A percentile compares a stretch with the other conserved stretches of the same genome.
Conservation (phyloP, 2,113 vertebrate species). For the Galemys pyrenaicus region DNA sequence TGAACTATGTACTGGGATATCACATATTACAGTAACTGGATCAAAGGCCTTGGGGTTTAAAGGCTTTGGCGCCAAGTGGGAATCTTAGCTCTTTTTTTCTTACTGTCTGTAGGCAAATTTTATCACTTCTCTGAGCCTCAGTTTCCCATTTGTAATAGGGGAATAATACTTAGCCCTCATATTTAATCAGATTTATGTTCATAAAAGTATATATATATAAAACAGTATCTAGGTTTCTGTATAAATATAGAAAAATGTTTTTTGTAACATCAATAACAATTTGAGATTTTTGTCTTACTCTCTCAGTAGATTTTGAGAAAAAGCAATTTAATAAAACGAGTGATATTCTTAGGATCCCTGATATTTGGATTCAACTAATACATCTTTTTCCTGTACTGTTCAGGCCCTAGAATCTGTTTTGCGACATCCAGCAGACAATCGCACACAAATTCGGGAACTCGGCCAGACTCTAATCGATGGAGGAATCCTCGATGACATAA, state of each 20-base stretch:
- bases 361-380: neutral
- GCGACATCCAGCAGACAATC: constrained; percentile 96
- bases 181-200: neutral
- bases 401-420: constrained; percentile 94
- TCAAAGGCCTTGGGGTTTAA: neutral
- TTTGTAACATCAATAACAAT: neutral
- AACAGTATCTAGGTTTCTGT: neutral
- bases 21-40: neutral
- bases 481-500: constrained; percentile 97
- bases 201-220: neutral
- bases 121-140: neutral
- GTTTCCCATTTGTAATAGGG: neutral
- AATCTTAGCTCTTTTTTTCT: neutral
- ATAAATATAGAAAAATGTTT: constrained; percentile 19
- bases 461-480: constrained; percentile 99
- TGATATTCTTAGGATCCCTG: neutral
- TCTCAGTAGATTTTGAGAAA: neutral
- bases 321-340: neutral
- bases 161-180: neutral
- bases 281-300: neutral
- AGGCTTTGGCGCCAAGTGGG: neutral
- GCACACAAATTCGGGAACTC: constrained; percentile 97
- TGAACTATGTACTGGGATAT: accelerated
- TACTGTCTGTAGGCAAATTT: neutral
- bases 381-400: neutral